A percentile compares a stretch with the other conserved stretches of the same genome.
Conservation (phyloP, 2,888 invertebrate genomes). For the Plagiodera versicolora region DNA sequence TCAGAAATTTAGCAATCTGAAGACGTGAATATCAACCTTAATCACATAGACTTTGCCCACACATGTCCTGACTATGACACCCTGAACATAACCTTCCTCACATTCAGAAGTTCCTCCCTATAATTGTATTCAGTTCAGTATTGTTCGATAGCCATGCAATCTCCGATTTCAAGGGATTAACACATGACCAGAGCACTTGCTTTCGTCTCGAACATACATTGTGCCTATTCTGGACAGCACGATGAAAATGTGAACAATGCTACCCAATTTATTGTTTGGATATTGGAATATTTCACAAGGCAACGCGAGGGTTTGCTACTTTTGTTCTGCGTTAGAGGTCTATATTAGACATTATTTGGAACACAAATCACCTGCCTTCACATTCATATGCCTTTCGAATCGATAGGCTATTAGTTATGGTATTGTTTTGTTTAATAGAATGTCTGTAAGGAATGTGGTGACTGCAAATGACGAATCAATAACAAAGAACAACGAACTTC, state of each 20-base stretch:
- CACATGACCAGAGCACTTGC: background rate
- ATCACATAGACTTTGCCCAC: too few species aligned
- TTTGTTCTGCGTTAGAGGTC: slow-evolving; percentile 41
- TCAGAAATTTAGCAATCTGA: too few species aligned
- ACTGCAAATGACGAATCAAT: too few species aligned
- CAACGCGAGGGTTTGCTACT: slow-evolving; percentile 43
- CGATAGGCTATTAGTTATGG: background rate
- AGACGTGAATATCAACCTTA: too few species aligned
- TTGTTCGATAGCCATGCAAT: background rate
- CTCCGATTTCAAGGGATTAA: background rate
- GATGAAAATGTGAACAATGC: slow-evolving; percentile 41
- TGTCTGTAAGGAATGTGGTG: too few species aligned
- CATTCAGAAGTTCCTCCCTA: background rate
- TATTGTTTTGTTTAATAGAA: slow-evolving; percentile 7
- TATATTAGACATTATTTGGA: slow-evolving; percentile 46
- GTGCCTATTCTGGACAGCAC: slow-evolving; percentile 27
- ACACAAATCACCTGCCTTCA: slow-evolving; percentile 36
- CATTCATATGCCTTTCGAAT: slow-evolving; percentile 7
- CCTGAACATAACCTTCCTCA: too few species aligned
- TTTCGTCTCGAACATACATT: slow-evolving; percentile 8
- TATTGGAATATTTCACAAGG: slow-evolving; percentile 45
- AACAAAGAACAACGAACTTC: too few species aligned
- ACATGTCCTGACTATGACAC: too few species aligned
- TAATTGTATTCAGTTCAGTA: background rate
- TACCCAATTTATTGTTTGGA: slow-evolving; percentile 48